A percentile compares a stretch with the other conserved stretches of the same genome.
These are phyloP conservation scores for Petromus typicus DNA, from an alignment of 2,113 vertebrate species.

Conservation along the genomic window DNA sequence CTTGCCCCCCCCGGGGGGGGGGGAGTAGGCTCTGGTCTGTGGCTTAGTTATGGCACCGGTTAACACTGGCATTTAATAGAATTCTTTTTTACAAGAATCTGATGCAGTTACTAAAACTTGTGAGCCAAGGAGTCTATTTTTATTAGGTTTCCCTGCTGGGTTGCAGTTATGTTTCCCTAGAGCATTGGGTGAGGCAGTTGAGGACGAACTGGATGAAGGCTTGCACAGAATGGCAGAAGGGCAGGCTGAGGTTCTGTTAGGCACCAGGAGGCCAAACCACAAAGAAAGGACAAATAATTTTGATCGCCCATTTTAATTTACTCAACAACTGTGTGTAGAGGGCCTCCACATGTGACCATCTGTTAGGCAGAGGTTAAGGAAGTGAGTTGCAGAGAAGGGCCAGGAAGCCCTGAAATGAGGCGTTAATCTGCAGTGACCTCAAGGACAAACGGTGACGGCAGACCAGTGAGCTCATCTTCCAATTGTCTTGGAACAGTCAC, in stretches of 20 bases:
- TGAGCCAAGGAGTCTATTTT: slow-evolving; percentile 7
- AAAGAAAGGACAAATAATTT: background rate
- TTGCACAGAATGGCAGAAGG: background rate
- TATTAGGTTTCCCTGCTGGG: background rate
- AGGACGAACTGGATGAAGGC: background rate
- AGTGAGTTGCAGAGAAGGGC: background rate
- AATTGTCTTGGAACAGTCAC: background rate
- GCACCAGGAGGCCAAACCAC: background rate
- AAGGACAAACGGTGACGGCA: background rate
- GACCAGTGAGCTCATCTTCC: background rate
- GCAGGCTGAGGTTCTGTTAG: background rate
- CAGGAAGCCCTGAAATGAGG: background rate
- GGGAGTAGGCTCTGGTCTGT: background rate
- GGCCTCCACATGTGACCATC: accelerated
- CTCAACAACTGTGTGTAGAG: background rate
- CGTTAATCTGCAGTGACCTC: no score
- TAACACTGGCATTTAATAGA: background rate
- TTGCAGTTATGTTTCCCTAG: background rate
- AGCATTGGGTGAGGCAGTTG: background rate
- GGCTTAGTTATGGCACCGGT: background rate
- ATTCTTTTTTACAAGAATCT: background rate
- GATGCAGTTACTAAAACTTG: background rate
- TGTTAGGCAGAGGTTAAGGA: background rate
- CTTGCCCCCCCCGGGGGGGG: background rate
- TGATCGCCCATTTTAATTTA: background rate